Base-by-base conservation (phyloP, 2,113 vertebrate genomes). In the Chamaea fasciata region DNA sequence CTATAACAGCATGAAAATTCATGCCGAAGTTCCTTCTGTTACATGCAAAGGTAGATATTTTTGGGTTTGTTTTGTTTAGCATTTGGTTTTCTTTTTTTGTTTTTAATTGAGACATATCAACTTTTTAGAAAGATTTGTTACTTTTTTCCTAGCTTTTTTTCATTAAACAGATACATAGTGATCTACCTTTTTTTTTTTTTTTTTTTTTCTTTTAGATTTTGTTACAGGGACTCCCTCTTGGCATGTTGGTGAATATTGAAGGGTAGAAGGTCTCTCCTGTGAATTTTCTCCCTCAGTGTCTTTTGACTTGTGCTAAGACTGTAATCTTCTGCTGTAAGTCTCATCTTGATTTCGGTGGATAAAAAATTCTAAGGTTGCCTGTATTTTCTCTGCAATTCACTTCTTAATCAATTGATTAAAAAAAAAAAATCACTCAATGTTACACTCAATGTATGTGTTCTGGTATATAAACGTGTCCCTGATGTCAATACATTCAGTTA, bases 1-100 rank as follows among this genome's bases (percentile, higher is more conserved):
- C 33, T 37, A 26, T 6, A 33, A 2, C 2, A 4, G 6, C 6
- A 2, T 30, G 27, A 56, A 70, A 83, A 76, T 52, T 4, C 6
- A 37, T 15, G 15, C 0, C 4, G 24, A 30, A 44, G 22, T 21
- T 44, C 2, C 4, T 76, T 46, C 17, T 26, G 15, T 37, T 14
- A 59, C 5, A 26, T 10, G 41, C 3, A 9, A 83, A 83, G 78
- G 44, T 14, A 49, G 30, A 23, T 85, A 30, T 59, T 88, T 41
- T 7, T 2, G 5, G 1, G 4, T 37, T 44, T 59, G 7, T 49
- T 49, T 21, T 44, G 2, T 9, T 57, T 24, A 23, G 4, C 1
- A 1, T 22, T 35, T 35, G 12, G 15, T 24, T 57, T 37, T 24
- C 21, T 27, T 53, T 53, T n/a, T 7, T 37, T 24, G 24, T 27